Conservation (phyloP, 1,140 invertebrate genomes). For the Hypothenemus hampei region DNA sequence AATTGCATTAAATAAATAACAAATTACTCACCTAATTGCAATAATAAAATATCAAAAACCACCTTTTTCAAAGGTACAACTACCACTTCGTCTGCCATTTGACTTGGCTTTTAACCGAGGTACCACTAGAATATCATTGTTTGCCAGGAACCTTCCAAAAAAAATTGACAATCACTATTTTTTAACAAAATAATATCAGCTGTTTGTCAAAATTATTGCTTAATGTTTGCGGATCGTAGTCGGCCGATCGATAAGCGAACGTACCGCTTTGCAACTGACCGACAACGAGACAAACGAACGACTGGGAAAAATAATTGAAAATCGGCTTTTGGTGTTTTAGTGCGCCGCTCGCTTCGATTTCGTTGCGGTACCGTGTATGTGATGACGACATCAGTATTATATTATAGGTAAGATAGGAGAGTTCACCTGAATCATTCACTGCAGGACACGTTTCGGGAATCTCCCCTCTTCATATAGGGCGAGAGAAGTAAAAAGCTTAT, state of each 20-base stretch:
- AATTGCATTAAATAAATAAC: background rate
- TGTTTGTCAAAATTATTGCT: conserved; percentile 1
- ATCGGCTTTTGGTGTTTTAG: conserved; percentile 1
- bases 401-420: background rate
- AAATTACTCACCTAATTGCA: conserved; percentile 19
- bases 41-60: conserved; percentile 13
- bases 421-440: background rate
- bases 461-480: too few species aligned
- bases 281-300: background rate
- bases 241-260: conserved; percentile 6
- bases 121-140: conserved; percentile 8
- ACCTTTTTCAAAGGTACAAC: conserved; percentile 21
- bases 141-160: background rate
- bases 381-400: background rate
- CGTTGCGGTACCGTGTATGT: background rate
- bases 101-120: background rate
- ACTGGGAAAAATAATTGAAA: background rate
- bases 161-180: background rate
- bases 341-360: background rate
- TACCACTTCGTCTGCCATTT: conserved; percentile 14
- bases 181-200: background rate
- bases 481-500: too few species aligned
- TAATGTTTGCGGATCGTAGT: background rate
- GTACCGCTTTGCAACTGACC: background rate
- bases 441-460: background rate